Percentiles rank a stretch among this genome's conserved stretches.
These are phyloP conservation scores for Coelopa pilipes DNA, from an alignment of 2,888 invertebrate genomes.

Conservation along the genomic window DNA sequence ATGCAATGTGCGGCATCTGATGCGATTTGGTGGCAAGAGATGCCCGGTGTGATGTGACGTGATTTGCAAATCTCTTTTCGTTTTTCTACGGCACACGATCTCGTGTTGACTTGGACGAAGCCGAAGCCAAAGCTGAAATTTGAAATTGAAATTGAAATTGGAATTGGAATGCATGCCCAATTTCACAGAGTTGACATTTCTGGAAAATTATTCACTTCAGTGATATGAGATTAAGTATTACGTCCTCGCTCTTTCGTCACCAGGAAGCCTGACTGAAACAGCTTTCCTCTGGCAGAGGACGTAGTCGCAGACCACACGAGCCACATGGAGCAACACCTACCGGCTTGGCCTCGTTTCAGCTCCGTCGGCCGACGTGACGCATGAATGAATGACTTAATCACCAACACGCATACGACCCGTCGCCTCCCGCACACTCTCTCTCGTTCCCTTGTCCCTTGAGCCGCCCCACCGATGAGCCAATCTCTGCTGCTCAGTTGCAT, in stretches of 20 bases:
- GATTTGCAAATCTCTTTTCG: conserved; percentile 27
- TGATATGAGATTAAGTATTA: neutral
- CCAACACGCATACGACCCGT: too few relatives aligned
- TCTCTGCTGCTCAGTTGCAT: too few relatives aligned
- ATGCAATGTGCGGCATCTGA: neutral
- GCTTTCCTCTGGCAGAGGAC: too few relatives aligned
- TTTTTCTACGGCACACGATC: neutral
- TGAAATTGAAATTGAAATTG: neutral
- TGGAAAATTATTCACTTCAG: neutral
- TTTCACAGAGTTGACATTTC: neutral
- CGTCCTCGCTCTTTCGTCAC: neutral
- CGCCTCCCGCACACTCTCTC: too few relatives aligned
- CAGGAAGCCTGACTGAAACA: neutral
- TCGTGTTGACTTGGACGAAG: neutral
- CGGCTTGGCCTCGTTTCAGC: too few relatives aligned
- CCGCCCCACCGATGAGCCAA: too few relatives aligned
- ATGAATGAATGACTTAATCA: too few relatives aligned
- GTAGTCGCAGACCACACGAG: too few relatives aligned
- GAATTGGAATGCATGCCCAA: conserved; percentile 31
- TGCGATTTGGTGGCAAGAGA: conserved; percentile 5
- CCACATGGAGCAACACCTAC: too few relatives aligned
- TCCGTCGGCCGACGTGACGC: too few relatives aligned
- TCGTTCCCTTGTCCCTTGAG: too few relatives aligned
- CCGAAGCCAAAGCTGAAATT: neutral
- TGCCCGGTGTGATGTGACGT: conserved; percentile 8